Conservation (phyloP, 2,888 invertebrate genomes). For the Drosophila paranaensis region DNA sequence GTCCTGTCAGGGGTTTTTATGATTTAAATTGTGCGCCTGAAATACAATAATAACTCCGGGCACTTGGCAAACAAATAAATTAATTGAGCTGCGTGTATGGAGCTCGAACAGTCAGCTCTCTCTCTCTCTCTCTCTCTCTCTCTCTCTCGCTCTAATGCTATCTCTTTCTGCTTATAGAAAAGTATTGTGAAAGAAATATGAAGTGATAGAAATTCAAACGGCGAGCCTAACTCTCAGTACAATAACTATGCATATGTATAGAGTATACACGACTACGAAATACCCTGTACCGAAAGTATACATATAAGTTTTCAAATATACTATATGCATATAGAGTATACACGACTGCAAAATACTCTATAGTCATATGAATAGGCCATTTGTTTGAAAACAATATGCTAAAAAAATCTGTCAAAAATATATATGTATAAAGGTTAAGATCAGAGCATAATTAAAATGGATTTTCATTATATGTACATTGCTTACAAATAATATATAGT, state of each 20-base stretch:
- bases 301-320: too few relatives aligned
- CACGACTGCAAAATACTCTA: background rate
- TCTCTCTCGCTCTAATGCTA: background rate
- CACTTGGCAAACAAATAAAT: constrained; percentile 74
- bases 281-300: background rate
- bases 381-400: too few relatives aligned
- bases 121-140: background rate
- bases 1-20: constrained; percentile 48
- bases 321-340: background rate
- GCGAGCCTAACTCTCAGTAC: constrained; percentile 12
- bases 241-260: background rate
- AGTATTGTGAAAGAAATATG: constrained; percentile 67
- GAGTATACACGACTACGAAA: background rate
- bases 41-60: constrained; percentile 72
- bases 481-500: too few relatives aligned
- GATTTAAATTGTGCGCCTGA: constrained; percentile 74
- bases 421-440: too few relatives aligned
- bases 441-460: too few relatives aligned
- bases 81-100: constrained; percentile 66
- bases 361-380: background rate
- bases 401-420: too few relatives aligned
- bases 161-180: constrained; percentile 32
- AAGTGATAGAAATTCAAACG: constrained; percentile 70
- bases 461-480: too few relatives aligned
- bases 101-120: constrained; percentile 2